A percentile compares a stretch with the other conserved stretches of the same genome.
Evolutionary conservation across 2,113 vertebrate genomes (phyloP).

Genomic region (Paracyprichromis sp.): DNA sequence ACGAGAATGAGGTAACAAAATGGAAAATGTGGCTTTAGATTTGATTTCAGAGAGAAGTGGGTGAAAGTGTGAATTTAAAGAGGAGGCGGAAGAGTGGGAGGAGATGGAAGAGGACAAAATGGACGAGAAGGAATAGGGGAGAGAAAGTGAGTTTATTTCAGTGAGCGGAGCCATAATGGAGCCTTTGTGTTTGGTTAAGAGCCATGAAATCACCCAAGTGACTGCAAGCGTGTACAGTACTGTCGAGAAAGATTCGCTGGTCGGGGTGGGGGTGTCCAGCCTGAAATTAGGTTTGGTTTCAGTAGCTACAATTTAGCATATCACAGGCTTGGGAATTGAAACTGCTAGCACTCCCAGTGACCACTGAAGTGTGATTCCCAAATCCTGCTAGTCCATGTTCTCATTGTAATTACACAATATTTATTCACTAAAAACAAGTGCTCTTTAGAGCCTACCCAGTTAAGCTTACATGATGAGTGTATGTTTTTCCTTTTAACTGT

Average conservation of each 20-base stretch:
- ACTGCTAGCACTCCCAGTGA: neutral
- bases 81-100: conserved; percentile 2
- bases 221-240: conserved; percentile 43
- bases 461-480: neutral
- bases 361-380: neutral
- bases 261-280: neutral
- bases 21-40: conserved; percentile 1
- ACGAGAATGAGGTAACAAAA: neutral
- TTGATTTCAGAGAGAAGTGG: neutral
- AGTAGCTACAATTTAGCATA: neutral
- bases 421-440: neutral
- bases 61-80: conserved; percentile 25
- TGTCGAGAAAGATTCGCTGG: neutral
- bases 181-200: conserved; percentile 64
- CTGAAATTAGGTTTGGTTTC: neutral
- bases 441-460: neutral
- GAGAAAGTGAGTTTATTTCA: conserved; percentile 31
- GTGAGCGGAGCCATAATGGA: conserved; percentile 46
- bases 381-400: neutral
- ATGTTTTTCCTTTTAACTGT: neutral
- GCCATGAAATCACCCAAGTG: conserved; percentile 62
- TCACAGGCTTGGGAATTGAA: neutral
- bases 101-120: neutral
- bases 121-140: neutral
- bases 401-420: neutral